phyloP scores from a whole-genome alignment of 2,113 vertebrate genomes.

The Tragelaphus strepsiceros region DNA sequence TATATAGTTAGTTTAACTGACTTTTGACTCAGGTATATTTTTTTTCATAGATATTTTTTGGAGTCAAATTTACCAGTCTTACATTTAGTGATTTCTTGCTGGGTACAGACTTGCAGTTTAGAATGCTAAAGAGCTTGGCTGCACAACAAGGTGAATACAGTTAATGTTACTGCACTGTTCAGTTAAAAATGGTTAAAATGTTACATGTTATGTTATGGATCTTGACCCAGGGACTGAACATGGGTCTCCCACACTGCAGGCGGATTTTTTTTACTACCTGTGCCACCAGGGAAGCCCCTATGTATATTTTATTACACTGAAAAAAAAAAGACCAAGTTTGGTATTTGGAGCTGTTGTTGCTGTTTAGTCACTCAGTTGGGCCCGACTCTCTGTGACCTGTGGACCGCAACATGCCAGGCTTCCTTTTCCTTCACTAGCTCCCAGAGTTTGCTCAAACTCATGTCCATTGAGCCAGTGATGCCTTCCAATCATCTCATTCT shows the following conservation, averaged over 20 bases:
- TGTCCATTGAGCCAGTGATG: background rate
- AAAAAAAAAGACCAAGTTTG: background rate
- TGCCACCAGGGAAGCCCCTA: background rate
- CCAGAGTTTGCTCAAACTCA: background rate
- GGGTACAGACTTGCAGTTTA: background rate
- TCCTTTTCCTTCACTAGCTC: background rate
- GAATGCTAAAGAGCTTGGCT: background rate
- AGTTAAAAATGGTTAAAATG: background rate
- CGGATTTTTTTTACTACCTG: background rate
- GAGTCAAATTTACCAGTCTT: background rate
- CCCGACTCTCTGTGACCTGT: rapidly evolving
- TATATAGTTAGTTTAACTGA: background rate
- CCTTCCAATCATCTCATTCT: background rate
- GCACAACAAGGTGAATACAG: background rate
- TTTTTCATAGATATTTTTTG: background rate
- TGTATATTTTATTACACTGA: background rate
- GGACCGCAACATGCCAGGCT: background rate
- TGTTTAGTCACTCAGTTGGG: background rate
- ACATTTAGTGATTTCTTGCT: background rate
- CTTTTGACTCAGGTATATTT: background rate
- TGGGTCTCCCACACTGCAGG: background rate
- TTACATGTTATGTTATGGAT: background rate
- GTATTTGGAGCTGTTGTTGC: background rate
- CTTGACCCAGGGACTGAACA: background rate
- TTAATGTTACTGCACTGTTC: background rate